A percentile compares a stretch with the other conserved stretches of the same genome.
These are phyloP conservation scores for Plebejus argus DNA, from an alignment of 2,888 invertebrate genomes.

Conservation along the genomic window DNA sequence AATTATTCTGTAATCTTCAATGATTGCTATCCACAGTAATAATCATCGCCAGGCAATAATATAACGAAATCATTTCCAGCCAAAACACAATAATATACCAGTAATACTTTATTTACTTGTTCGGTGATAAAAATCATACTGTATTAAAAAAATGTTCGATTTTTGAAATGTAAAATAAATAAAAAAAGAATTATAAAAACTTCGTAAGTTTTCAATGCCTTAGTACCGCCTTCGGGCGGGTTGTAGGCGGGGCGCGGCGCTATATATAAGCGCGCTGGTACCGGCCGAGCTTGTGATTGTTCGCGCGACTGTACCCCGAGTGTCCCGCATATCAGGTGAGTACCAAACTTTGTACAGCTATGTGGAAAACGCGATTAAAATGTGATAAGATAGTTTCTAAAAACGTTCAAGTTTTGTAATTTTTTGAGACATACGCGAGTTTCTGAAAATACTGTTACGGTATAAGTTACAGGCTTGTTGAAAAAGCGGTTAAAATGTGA, in stretches of 20 bases:
- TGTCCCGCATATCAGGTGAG: conserved; percentile 45
- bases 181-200: conserved; percentile 43
- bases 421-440: too few species aligned
- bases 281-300: conserved; percentile 71
- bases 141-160: too few species aligned
- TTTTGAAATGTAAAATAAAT: conserved; percentile 26
- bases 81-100: too few species aligned
- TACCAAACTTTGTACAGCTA: neutral
- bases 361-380: conserved; percentile 35
- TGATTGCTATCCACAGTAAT: too few species aligned
- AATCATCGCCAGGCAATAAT: too few species aligned
- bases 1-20: too few species aligned
- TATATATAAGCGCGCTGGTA: conserved; percentile 74
- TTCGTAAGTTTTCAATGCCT: conserved; percentile 50
- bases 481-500: neutral
- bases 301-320: conserved; percentile 62
- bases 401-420: too few species aligned
- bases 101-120: neutral
- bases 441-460: too few species aligned
- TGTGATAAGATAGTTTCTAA: too few species aligned
- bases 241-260: conserved; percentile 69
- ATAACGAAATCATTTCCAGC: too few species aligned
- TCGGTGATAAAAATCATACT: neutral
- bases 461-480: too few species aligned
- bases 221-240: conserved; percentile 65